These are phyloP conservation scores for Misgurnus anguillicaudatus DNA, from an alignment of 2,113 vertebrate species.

Conservation along the genomic window DNA sequence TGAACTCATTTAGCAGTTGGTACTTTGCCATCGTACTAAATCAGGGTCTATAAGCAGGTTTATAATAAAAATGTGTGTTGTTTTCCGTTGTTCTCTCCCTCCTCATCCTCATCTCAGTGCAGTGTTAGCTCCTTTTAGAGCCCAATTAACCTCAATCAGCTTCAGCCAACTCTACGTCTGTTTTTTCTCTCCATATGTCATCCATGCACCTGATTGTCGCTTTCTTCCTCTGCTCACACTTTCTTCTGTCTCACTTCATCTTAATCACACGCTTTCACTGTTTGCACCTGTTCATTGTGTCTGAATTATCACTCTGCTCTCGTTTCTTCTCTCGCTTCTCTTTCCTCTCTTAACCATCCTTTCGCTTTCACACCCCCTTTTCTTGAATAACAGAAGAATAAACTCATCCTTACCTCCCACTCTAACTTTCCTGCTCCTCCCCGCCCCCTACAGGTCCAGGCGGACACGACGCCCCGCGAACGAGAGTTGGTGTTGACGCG, in stretches of 20 bases:
- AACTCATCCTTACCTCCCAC: slow-evolving; percentile 56
- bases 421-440: slow-evolving; percentile 69
- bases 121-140: slow-evolving; percentile 71
- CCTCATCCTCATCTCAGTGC: slow-evolving; percentile 67
- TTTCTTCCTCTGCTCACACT: slow-evolving; percentile 6
- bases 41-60: neutral
- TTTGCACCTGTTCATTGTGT: slow-evolving; percentile 43
- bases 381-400: slow-evolving; percentile 49
- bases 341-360: neutral
- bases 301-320: slow-evolving; percentile 17
- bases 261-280: slow-evolving; percentile 17
- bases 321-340: neutral
- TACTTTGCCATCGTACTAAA: no score
- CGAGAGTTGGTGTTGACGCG: slow-evolving; percentile 76
- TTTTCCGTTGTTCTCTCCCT: slow-evolving; percentile 62
- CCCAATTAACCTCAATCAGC: slow-evolving; percentile 61
- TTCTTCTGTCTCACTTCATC: neutral
- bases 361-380: slow-evolving; percentile 32
- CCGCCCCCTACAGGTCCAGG: slow-evolving; percentile 72
- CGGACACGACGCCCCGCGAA: slow-evolving; percentile 68
- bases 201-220: neutral
- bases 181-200: slow-evolving; percentile 50
- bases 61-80: slow-evolving; percentile 55
- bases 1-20: no score
- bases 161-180: slow-evolving; percentile 39